phyloP scores from a whole-genome alignment of 2,113 vertebrate genomes.

The Passer montanus region DNA sequence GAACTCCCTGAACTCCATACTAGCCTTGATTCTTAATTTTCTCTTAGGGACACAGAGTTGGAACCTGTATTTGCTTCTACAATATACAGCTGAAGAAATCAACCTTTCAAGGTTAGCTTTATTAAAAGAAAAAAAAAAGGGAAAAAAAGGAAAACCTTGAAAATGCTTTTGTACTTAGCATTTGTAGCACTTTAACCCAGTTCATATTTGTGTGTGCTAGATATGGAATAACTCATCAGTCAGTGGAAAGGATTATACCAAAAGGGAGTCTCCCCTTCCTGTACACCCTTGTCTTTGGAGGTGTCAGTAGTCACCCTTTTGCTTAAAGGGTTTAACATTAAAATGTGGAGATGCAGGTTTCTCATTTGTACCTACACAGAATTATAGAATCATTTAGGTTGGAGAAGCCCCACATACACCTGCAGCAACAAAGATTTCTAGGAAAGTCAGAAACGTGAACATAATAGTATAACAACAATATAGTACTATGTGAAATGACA shows the following conservation, averaged over 20 bases:
- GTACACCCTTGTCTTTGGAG: background rate
- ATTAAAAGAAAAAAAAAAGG: no score
- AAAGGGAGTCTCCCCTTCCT: conserved; percentile 11
- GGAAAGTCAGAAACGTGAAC: background rate
- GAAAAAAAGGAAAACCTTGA: background rate
- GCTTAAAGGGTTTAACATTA: background rate
- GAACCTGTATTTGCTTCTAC: background rate
- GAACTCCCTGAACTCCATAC: background rate
- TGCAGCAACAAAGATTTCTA: background rate
- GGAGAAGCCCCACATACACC: background rate
- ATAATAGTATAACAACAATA: background rate
- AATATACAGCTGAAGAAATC: background rate
- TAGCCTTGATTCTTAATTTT: background rate
- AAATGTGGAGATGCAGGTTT: background rate
- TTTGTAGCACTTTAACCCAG: background rate
- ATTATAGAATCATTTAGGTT: background rate
- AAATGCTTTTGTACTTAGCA: background rate
- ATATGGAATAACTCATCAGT: background rate
- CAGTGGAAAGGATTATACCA: background rate
- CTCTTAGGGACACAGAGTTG: background rate
- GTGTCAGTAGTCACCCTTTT: background rate
- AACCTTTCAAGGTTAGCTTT: background rate
- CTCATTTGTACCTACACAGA: background rate
- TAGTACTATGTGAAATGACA: background rate
- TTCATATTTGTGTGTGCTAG: background rate